Conservation (phyloP, 2,113 vertebrate species). For the Fregata magnificens region DNA sequence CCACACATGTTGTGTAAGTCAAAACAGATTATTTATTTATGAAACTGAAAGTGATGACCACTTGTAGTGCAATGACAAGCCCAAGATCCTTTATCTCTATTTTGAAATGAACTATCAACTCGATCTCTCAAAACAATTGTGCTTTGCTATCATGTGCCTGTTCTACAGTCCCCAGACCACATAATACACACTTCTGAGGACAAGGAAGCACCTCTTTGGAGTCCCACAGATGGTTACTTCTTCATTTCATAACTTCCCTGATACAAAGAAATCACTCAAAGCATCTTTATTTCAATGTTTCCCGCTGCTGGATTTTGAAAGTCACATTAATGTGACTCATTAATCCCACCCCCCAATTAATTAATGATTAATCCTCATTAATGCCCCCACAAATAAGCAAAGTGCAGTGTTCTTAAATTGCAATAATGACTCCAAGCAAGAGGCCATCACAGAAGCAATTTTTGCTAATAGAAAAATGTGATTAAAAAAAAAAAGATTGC, state of each 20-base stretch:
- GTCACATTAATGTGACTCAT: neutral
- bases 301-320: neutral
- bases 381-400: neutral
- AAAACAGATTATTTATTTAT: slow-evolving; percentile 21
- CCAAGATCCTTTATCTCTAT: neutral
- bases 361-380: neutral
- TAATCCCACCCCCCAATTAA: neutral
- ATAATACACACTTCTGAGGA: neutral
- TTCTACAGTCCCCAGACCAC: neutral
- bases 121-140: neutral
- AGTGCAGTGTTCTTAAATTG: neutral
- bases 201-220: neutral
- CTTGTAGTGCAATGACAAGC: neutral
- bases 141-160: neutral
- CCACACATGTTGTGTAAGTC: neutral
- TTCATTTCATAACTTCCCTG: neutral
- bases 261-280: neutral
- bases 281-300: neutral
- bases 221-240: neutral
- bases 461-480: neutral
- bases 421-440: neutral
- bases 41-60: neutral
- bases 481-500: neutral
- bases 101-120: neutral
- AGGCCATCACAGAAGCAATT: neutral